Conservation (phyloP, 2,113 vertebrate species). For the Lycaon pictus region DNA sequence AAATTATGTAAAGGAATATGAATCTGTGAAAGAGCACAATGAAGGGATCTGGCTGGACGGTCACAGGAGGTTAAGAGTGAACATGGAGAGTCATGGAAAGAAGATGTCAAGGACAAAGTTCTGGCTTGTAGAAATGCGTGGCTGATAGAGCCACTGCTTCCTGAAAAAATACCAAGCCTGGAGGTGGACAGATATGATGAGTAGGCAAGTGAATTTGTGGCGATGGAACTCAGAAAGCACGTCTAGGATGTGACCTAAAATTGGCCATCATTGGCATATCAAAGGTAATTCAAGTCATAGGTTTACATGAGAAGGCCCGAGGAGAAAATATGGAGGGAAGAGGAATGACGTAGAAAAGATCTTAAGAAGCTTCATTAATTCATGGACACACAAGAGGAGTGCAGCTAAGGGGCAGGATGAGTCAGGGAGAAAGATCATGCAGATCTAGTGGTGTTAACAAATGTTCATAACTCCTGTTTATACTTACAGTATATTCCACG, state of each 20-base stretch:
- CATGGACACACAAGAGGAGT: background rate
- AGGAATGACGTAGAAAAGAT: background rate
- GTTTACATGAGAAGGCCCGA: background rate
- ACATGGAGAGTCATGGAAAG: background rate
- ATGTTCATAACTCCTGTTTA: fast-evolving
- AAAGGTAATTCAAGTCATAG: background rate
- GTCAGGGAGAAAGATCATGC: background rate
- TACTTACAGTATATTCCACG: constrained; percentile 90
- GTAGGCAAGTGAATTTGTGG: background rate
- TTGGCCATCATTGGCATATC: background rate
- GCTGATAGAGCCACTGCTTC: background rate
- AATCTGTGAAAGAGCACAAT: background rate
- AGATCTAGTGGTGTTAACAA: background rate
- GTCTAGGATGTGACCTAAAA: background rate
- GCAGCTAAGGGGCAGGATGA: background rate
- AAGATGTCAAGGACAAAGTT: background rate
- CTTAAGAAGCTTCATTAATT: background rate
- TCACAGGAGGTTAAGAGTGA: background rate
- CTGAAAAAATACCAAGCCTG: background rate
- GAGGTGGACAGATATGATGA: background rate
- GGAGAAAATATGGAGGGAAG: background rate
- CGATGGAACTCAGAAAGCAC: background rate
- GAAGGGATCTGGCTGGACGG: background rate
- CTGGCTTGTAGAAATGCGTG: background rate
- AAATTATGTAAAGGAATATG: background rate